Evolutionary conservation across 2,113 vertebrate genomes (phyloP).

Genomic region (Nipponia nippon): DNA sequence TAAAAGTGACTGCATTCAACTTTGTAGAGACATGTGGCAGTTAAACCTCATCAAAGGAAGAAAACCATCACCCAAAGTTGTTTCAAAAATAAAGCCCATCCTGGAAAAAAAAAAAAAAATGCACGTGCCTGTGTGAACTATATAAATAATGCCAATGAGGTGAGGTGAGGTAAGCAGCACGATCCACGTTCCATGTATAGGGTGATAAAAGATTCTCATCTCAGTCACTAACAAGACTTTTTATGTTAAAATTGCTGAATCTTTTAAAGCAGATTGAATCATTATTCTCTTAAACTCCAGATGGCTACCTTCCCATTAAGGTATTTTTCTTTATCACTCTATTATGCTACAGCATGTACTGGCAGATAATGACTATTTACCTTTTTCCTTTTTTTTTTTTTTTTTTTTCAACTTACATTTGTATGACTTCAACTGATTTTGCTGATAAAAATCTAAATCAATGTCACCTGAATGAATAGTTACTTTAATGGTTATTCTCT

Average conservation of each 20-base stretch:
- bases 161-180: not conserved
- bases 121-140: not conserved
- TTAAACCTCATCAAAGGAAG: not conserved
- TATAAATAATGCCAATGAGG: not conserved
- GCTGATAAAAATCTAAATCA: not conserved
- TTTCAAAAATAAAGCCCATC: not conserved
- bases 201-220: not conserved
- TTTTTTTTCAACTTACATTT: not conserved
- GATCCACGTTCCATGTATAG: not conserved
- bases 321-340: conserved; percentile 40
- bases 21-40: not conserved
- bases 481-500: not conserved
- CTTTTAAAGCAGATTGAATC: conserved; percentile 11
- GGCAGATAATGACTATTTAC: conserved; percentile 34
- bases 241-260: conserved; percentile 10
- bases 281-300: conserved; percentile 49
- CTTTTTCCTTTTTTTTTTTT: not conserved
- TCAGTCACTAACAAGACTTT: conserved; percentile 13
- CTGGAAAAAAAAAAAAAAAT: not conserved
- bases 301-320: conserved; percentile 31
- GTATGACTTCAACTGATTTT: not conserved
- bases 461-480: not conserved
- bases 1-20: not conserved
- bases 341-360: conserved; percentile 6
- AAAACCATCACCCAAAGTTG: not conserved